Conservation (phyloP, 2,888 invertebrate genomes). For the Pherbina coryleti region DNA sequence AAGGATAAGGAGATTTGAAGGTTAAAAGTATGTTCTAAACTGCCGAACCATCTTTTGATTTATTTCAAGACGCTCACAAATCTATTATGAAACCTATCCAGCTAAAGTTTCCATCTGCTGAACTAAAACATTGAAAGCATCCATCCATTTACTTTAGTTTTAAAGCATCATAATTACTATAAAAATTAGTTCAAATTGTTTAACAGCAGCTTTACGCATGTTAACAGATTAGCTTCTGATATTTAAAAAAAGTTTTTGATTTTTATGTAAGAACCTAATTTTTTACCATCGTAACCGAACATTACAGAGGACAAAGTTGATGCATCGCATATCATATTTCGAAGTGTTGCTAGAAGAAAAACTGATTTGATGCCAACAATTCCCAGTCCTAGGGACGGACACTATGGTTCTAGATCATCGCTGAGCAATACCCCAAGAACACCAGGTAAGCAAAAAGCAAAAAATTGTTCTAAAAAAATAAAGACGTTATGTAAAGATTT, state of each 20-base stretch:
- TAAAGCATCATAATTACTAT: background rate
- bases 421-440: constrained; percentile 70
- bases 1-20: too few relatives aligned
- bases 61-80: too few relatives aligned
- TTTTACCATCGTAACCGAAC: constrained; percentile 33
- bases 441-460: constrained; percentile 66
- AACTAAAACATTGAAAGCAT: background rate
- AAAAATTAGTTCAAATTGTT: background rate
- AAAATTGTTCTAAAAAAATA: background rate
- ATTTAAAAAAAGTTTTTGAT: background rate
- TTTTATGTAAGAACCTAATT: constrained; percentile 30
- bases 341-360: constrained; percentile 85
- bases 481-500: background rate
- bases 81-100: too few relatives aligned
- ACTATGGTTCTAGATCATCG: constrained; percentile 71
- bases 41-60: too few relatives aligned
- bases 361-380: constrained; percentile 93
- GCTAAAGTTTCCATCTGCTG: background rate
- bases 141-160: background rate
- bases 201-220: constrained; percentile 13
- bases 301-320: constrained; percentile 69
- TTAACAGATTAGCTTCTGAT: background rate
- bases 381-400: constrained; percentile 78
- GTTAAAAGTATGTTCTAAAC: too few relatives aligned
- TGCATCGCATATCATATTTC: constrained; percentile 76